phyloP scores from a whole-genome alignment of 1,140 invertebrate species.

The Probaryconus sp. region DNA sequence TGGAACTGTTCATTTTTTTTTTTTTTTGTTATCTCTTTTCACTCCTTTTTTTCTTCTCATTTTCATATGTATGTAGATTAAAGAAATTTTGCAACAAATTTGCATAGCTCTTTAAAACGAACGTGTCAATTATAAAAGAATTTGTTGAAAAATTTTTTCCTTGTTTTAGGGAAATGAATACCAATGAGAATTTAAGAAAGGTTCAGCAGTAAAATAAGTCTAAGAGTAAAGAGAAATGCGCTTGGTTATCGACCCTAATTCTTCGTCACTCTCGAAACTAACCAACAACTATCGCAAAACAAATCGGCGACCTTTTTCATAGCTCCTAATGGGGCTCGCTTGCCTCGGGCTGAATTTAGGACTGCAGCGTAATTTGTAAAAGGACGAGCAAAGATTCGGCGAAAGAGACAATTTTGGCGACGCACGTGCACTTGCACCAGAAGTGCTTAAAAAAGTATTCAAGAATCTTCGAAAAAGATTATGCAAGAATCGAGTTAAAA shows the following conservation, averaged over 20 bases:
- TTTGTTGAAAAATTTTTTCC: constrained; percentile 4
- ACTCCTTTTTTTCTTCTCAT: constrained; percentile 30
- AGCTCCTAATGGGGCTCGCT: constrained; percentile 15
- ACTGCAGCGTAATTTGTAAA: constrained; percentile 10
- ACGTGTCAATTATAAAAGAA: too few relatives aligned
- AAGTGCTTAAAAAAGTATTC: constrained; percentile 28
- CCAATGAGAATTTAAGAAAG: too few relatives aligned
- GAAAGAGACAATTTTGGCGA: constrained; percentile 39
- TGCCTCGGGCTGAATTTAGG: constrained; percentile 26
- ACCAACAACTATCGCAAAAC: neutral
- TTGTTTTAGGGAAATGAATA: too few relatives aligned
- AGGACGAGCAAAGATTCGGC: constrained; percentile 33
- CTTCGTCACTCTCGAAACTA: constrained; percentile 4
- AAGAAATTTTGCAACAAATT: too few relatives aligned
- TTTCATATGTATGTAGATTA: constrained; percentile 1
- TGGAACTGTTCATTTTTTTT: constrained; percentile 27
- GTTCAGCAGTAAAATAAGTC: too few relatives aligned
- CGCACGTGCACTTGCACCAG: constrained; percentile 27
- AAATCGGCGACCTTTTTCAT: constrained; percentile 7
- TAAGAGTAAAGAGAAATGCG: constrained; percentile 23
- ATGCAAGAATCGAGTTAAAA: too few relatives aligned
- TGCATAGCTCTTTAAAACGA: too few relatives aligned
- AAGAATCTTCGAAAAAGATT: constrained; percentile 27
- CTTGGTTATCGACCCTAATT: constrained; percentile 24
- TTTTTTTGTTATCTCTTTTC: too few relatives aligned